phyloP scores from a whole-genome alignment of 2,797 vertebrate genomes.

The Alfaro cultratus region DNA sequence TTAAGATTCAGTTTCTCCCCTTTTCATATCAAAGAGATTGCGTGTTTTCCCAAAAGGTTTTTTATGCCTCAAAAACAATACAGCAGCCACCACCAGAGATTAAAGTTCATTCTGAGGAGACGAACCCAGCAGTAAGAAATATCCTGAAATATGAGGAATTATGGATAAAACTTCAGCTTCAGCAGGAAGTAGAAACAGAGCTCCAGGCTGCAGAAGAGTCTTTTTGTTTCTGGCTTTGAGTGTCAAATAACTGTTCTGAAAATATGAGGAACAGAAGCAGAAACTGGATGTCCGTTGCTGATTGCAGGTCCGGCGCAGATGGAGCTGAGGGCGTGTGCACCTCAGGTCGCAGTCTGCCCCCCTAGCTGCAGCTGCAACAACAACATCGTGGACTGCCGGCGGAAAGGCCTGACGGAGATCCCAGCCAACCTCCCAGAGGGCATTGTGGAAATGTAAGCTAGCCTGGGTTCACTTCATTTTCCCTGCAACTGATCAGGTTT shows the following conservation, averaged over 20 bases:
- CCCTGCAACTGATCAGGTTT: neutral
- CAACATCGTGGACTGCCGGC: constrained; percentile 96
- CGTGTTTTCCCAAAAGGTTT: constrained; percentile 1
- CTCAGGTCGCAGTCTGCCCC: constrained; percentile 91
- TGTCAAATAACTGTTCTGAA: neutral
- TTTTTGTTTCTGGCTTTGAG: neutral
- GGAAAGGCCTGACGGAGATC: constrained; percentile 91
- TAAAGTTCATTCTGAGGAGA: constrained; percentile 1
- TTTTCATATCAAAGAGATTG: neutral
- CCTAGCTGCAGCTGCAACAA: constrained; percentile 94
- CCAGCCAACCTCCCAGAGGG: constrained; percentile 93
- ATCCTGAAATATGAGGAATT: constrained; percentile 2
- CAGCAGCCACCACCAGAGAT: neutral
- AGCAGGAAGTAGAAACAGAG: constrained; percentile 4
- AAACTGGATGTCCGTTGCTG: neutral
- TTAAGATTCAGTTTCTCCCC: neutral
- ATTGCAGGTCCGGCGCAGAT: constrained; percentile 83
- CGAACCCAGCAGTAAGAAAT: neutral
- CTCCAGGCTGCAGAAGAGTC: neutral
- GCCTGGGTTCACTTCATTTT: neutral
- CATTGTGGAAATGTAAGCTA: constrained; percentile 95
- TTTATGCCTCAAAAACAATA: constrained; percentile 13
- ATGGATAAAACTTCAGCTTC: constrained; percentile 2
- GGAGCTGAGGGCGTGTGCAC: constrained; percentile 87
- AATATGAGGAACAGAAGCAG: neutral